These are phyloP conservation scores for Amphipyra berbera DNA, from an alignment of 2,888 invertebrate genomes.

Conservation along the genomic window DNA sequence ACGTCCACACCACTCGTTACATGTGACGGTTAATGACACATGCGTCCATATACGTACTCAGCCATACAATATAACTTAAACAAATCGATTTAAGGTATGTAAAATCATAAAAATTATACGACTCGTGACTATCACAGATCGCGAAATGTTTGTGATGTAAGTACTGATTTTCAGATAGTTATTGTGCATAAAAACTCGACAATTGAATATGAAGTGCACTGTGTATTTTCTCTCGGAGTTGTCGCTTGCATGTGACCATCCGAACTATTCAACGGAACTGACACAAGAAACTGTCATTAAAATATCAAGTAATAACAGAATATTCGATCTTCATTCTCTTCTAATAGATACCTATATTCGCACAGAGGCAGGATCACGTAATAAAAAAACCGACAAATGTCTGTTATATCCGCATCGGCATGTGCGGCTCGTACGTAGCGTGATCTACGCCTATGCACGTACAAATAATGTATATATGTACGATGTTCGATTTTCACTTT, in stretches of 20 bases:
- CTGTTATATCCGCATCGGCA: conserved; percentile 61
- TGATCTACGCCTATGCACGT: conserved; percentile 58
- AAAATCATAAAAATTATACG: conserved; percentile 44
- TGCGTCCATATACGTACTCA: conserved; percentile 24
- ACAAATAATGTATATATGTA: conserved; percentile 67
- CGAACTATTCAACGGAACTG: conserved; percentile 86
- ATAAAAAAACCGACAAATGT: conserved; percentile 64
- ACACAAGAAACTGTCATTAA: conserved; percentile 85
- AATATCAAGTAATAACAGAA: conserved; percentile 80
- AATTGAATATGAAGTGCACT: conserved; percentile 59
- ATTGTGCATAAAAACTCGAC: conserved; percentile 54
- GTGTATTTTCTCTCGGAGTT: conserved; percentile 78
- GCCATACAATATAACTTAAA: conserved; percentile 6
- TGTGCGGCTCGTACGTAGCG: conserved; percentile 71
- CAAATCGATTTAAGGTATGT: conserved; percentile 39
- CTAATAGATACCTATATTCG: conserved; percentile 67
- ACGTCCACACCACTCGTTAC: conserved; percentile 44
- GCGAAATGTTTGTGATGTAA: conserved; percentile 43
- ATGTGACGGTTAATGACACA: conserved; percentile 48
- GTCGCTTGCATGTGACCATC: conserved; percentile 83
- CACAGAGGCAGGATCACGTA: conserved; percentile 63
- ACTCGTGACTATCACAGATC: conserved; percentile 47
- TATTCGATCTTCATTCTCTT: conserved; percentile 71
- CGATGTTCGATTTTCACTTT: conserved; percentile 84
- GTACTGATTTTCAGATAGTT: conserved; percentile 56